Evolutionary conservation across 2,797 vertebrate species (phyloP), one percentile per base, ranked within the genome.

Genomic region (Liparis tanakae): DNA sequence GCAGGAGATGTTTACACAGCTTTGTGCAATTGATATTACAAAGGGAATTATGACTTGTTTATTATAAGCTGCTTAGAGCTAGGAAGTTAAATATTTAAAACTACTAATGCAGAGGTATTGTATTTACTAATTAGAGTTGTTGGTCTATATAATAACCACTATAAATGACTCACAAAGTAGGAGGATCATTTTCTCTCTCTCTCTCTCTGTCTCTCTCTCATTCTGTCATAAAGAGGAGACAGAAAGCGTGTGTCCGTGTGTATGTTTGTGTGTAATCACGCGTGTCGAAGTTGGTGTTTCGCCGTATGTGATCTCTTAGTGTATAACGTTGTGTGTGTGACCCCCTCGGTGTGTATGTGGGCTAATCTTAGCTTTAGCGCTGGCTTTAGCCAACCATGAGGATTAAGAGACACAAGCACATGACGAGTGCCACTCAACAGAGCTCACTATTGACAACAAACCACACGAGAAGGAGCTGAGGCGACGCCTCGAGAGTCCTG

Each of bases 311-410:
- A 76, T 72, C 72, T 57, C 67, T 75, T 41, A 8, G 39, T 85
- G 67, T 70, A 43, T 70, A 17, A 1, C 14, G 10, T 20, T 8
- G 50, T 66, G 69, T 67, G 70, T 74, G 77, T 72, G 79, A 81
- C 77, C 74, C 48, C 30, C 55, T 75, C 68, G 67, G 69, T 85
- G 79, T 81, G 74, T 88, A 84, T 90, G 87, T 91, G 91, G 91
- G 90, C 91, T 94, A 90, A 94, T 93, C 90, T 91, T 92, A 88
- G 88, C 86, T 93, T 93, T 92, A 86, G 91, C 22, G 13, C 76
- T 72, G 46, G 79, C 82, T 70, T 67, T 53, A 59, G 73, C 68
- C 79, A 80, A 57, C 84, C 59, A 78, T 79, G 65, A 82, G 78
- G 88, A 91, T 93, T 92, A 93, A 88, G 85, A 82, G 84, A 81